phyloP scores from a whole-genome alignment of 2,888 invertebrate species.

The Eretmocerus hayati region DNA sequence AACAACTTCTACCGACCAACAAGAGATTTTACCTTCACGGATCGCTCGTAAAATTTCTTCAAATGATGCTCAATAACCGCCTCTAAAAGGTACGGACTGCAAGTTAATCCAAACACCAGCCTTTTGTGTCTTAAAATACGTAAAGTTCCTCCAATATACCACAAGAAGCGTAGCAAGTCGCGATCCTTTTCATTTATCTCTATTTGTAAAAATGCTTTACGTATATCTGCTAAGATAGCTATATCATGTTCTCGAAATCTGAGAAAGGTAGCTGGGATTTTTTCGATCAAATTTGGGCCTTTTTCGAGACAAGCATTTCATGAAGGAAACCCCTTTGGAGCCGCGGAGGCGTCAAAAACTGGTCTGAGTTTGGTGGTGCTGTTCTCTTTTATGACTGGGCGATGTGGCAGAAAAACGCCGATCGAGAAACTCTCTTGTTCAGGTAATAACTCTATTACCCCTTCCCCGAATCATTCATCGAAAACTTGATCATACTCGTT shows the following conservation, averaged over 20 bases:
- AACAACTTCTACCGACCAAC: no score
- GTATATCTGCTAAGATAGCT: slow-evolving; percentile 22
- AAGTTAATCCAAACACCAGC: slow-evolving; percentile 27
- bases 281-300: slow-evolving; percentile 24
- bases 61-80: no score
- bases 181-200: slow-evolving; percentile 17
- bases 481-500: neutral
- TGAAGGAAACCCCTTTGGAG: slow-evolving; percentile 22
- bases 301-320: slow-evolving; percentile 27
- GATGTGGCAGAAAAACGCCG: slow-evolving; percentile 18
- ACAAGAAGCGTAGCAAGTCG: slow-evolving; percentile 21
- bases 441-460: neutral
- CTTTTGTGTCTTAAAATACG: slow-evolving; percentile 20
- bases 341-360: slow-evolving; percentile 30
- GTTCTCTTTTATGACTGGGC: slow-evolving; percentile 18
- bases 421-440: no score
- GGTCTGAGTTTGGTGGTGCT: slow-evolving; percentile 25
- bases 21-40: no score
- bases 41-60: no score
- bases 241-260: slow-evolving; percentile 20
- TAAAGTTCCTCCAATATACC: no score
- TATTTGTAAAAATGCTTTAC: slow-evolving; percentile 24
- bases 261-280: slow-evolving; percentile 19
- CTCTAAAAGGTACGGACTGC: slow-evolving; percentile 26
- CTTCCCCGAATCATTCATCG: neutral